Evolutionary conservation across 2,113 vertebrate species (phyloP).

Genomic region (cattle (Bos taurus)): ARS-UCD2.0 NC_037341.1:82346001-82346500

Average conservation of each 20-base stretch:
- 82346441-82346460: not conserved
- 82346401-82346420: not conserved
- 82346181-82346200: not conserved
- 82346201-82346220: not conserved
- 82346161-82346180: not conserved
- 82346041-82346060: not conserved
- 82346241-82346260: not conserved
- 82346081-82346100: not conserved
- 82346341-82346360: not conserved
- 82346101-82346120: not conserved
- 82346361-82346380: not conserved
- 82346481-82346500: not conserved
- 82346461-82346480: not conserved
- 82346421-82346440: not conserved
- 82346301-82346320: not conserved
- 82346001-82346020: not conserved
- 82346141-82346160: not conserved
- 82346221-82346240: not conserved
- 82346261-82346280: not conserved
- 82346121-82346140: not conserved
- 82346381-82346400: not conserved
- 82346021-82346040: not conserved
- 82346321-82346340: not conserved
- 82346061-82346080: not conserved
- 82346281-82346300: not conserved